These are phyloP conservation scores for Strongylocentrotus purpuratus DNA, from an alignment of 35 echinoderm and acorn worm genomes.

Conservation along the genomic window DNA sequence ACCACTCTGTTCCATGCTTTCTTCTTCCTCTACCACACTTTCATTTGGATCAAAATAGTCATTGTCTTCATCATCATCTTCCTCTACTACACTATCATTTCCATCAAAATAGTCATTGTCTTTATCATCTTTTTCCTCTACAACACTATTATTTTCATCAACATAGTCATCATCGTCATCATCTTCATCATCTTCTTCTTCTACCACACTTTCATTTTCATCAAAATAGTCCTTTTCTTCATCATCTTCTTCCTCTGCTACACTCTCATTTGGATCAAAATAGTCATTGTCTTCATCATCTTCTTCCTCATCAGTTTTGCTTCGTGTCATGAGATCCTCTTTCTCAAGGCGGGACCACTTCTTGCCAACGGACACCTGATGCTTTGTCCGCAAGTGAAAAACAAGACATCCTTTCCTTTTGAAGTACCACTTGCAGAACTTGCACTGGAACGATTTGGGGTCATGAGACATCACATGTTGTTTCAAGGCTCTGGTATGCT, in stretches of 20 bases:
- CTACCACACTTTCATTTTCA: not conserved
- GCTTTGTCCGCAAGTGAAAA: not conserved
- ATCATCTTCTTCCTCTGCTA: not conserved
- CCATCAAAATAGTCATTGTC: not conserved
- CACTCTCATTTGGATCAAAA: not conserved
- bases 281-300: not conserved
- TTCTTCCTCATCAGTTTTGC: not conserved
- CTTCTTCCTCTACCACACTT: not conserved
- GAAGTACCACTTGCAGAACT: constrained; percentile 30
- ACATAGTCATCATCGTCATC: not conserved
- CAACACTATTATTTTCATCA: not conserved
- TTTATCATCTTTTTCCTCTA: not conserved
- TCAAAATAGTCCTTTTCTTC: not conserved
- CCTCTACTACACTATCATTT: too few relatives aligned
- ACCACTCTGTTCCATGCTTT: not conserved
- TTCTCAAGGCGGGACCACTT: not conserved
- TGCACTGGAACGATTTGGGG: not conserved
- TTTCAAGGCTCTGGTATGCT: not conserved
- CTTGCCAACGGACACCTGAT: not conserved
- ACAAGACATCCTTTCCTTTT: not conserved
- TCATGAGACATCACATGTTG: constrained; percentile 28
- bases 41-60: not conserved
- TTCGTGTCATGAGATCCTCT: constrained; percentile 23
- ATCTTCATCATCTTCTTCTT: not conserved
- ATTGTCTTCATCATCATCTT: not conserved